These are phyloP conservation scores for Glossosoma conforme DNA, from an alignment of 1,140 invertebrate genomes.

Conservation along the genomic window DNA sequence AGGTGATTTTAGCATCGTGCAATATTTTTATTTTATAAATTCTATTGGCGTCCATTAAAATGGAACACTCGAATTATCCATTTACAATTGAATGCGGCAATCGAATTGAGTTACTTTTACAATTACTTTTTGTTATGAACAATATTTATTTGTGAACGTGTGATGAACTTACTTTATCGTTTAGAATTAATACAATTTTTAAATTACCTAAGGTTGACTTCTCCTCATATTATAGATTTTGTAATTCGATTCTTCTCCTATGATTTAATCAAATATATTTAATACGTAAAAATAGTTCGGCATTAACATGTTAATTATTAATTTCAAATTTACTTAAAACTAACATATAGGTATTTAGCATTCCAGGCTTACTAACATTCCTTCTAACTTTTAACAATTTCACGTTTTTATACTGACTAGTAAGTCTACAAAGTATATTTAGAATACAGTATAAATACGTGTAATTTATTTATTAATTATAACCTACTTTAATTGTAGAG, in stretches of 20 bases:
- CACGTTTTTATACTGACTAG: constrained; percentile 30
- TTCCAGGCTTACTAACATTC: constrained; percentile 33
- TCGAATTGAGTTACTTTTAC: constrained; percentile 7
- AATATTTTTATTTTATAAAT: constrained; percentile 18
- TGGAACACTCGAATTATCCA: constrained; percentile 6
- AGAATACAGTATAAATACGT: constrained; percentile 27
- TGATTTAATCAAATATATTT: neutral
- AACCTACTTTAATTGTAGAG: constrained; percentile 29
- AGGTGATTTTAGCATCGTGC: constrained; percentile 21
- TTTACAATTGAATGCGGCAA: too few relatives aligned
- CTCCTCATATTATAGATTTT: neutral
- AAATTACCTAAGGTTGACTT: neutral
- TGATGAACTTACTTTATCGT: neutral
- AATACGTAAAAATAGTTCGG: neutral
- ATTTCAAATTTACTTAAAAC: constrained; percentile 5
- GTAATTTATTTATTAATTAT: constrained; percentile 29
- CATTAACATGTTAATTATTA: neutral
- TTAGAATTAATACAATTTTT: neutral
- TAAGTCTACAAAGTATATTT: constrained; percentile 25
- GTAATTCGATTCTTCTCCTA: constrained; percentile 1
- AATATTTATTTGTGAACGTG: constrained; percentile 8
- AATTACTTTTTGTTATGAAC: constrained; percentile 8
- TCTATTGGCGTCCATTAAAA: constrained; percentile 12
- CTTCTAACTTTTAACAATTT: constrained; percentile 25
- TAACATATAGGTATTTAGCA: constrained; percentile 30